These are phyloP conservation scores for Tor tambroides DNA, from an alignment of 2,113 vertebrate genomes.

Conservation along the genomic window DNA sequence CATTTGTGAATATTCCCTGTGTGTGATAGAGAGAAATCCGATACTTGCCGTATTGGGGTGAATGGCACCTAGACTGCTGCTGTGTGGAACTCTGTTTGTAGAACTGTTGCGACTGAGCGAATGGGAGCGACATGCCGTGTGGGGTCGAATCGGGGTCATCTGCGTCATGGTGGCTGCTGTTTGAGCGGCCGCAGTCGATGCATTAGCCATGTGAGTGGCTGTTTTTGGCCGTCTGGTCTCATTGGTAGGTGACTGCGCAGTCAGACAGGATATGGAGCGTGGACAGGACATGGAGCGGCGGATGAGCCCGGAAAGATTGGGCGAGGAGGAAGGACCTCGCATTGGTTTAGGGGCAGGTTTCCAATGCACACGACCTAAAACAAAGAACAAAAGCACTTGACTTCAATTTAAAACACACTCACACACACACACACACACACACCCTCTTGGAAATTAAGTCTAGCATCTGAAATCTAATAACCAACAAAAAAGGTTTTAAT, in stretches of 20 bases:
- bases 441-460: constrained; percentile 24
- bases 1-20: neutral
- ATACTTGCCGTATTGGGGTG: constrained; percentile 84
- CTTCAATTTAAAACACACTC: constrained; percentile 40
- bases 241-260: constrained; percentile 73
- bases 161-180: constrained; percentile 32
- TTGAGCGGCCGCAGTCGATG: constrained; percentile 45
- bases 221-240: constrained; percentile 82
- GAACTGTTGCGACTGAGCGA: constrained; percentile 89
- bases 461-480: constrained; percentile 28
- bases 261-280: constrained; percentile 88
- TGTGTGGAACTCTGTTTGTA: constrained; percentile 77
- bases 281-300: constrained; percentile 95
- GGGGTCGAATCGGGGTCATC: constrained; percentile 72
- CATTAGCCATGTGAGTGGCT: constrained; percentile 74
- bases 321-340: constrained; percentile 72
- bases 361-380: constrained; percentile 78
- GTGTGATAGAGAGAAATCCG: neutral
- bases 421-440: neutral
- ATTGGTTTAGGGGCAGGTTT: constrained; percentile 76
- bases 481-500: constrained; percentile 46
- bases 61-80: constrained; percentile 77
- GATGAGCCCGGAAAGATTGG: constrained; percentile 81
- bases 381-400: constrained; percentile 49
- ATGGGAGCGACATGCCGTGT: constrained; percentile 84